Evolutionary conservation across 2,113 vertebrate species (phyloP).

Genomic region (Neofelis nebulosa): DNA sequence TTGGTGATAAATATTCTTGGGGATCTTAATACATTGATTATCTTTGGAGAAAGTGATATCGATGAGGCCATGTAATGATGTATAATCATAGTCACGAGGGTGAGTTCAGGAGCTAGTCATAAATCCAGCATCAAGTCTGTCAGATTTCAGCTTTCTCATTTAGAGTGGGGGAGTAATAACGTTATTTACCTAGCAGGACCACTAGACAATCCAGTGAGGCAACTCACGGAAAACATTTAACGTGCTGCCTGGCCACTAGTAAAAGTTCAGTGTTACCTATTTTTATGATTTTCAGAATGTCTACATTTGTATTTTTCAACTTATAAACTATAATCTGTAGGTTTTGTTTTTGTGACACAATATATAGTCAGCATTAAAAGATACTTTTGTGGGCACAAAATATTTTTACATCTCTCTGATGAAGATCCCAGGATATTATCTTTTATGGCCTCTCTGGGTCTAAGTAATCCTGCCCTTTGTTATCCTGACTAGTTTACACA

Average conservation of each 20-base stretch:
- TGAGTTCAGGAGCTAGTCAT: background rate
- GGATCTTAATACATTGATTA: background rate
- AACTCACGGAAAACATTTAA: background rate
- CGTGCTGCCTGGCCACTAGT: background rate
- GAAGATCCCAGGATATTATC: background rate
- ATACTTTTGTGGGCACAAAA: background rate
- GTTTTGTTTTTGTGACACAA: background rate
- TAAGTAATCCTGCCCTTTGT: background rate
- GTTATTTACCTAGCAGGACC: background rate
- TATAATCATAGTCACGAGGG: background rate
- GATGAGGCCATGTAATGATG: background rate
- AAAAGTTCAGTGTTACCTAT: background rate
- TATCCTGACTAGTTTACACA: background rate
- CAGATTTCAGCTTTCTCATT: background rate
- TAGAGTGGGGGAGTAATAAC: background rate
- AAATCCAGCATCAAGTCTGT: background rate
- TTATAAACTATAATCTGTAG: background rate
- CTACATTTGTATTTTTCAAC: background rate
- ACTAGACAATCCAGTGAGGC: background rate
- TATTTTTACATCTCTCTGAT: background rate
- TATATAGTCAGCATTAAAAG: background rate
- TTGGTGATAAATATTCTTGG: background rate
- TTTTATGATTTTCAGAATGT: background rate
- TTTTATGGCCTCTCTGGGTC: background rate
- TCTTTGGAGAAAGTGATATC: background rate